Evolutionary conservation across 2,113 vertebrate genomes (phyloP), one percentile per base, ranked within the genome.

Genomic region (Sander lucioperca): DNA sequence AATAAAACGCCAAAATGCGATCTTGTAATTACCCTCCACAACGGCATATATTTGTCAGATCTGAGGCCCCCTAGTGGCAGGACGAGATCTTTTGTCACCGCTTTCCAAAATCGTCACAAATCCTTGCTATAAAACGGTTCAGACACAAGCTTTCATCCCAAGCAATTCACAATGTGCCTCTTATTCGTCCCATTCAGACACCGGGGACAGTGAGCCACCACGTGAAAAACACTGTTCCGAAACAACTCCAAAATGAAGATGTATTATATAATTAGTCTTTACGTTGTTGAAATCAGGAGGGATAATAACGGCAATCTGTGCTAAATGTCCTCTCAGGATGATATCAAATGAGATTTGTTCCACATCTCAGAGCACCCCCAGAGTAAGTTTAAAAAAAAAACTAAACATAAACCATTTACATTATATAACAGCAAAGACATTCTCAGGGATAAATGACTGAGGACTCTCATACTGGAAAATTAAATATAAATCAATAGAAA

Each of bases 221-320:
- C 33, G 7, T 33, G 33, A 33, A 33, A 33, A 14, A 48, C 7
- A 10, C 10, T 9, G 3, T 14, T 66, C 23, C n/a, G 21, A 4
- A 16, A 14, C 30, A 27, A 15, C 15, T 14, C 19, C 4, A 6
- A 64, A n/a, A 51, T 30, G 0, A 59, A 14, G n/a, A 59, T 58
- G 6, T 19, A 48, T 56, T 12, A 30, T n/a, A 12, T 25, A 69
- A 74, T 70, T 57, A 39, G 51, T 21, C 25, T 25, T 59, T 7
- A 45, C 51, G 56, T 25, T 36, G 56, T 58, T 74, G 15, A 51
- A 69, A 36, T 69, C 63, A 25, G 30, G 8, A n/a, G 45, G 25
- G 69, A 65, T 9, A 67, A 64, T 21, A 64, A 56, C 72, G 14
- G 6, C 54, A 82, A 78, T 63, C 48, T 50, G 2, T 57, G 18